Conservation (phyloP, 1,140 invertebrate genomes). For the Charaxes varanes region DNA sequence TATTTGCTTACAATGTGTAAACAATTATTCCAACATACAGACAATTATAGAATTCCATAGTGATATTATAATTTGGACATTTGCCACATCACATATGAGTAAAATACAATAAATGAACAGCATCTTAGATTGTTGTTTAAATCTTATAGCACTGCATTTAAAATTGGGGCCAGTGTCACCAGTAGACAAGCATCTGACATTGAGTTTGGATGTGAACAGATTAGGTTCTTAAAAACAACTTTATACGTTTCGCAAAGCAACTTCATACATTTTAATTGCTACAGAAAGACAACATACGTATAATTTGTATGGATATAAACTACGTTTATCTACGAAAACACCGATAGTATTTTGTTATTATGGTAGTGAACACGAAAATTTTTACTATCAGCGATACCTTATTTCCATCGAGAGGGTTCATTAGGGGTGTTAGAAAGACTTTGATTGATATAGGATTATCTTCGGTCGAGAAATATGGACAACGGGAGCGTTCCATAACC, state of each 20-base stretch:
- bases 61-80: conserved; percentile 1
- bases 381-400: conserved; percentile 47
- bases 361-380: conserved; percentile 29
- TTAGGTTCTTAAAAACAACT: conserved; percentile 21
- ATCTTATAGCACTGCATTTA: conserved; percentile 7
- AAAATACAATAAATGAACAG: conserved; percentile 7
- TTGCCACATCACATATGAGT: not conserved
- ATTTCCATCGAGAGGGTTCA: conserved; percentile 51
- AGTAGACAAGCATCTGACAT: conserved; percentile 31
- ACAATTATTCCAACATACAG: no score
- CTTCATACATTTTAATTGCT: conserved; percentile 21
- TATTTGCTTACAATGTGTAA: no score
- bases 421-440: conserved; percentile 58
- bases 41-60: no score
- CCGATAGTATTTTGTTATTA: conserved; percentile 51
- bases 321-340: conserved; percentile 58
- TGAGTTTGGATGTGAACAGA: conserved; percentile 29
- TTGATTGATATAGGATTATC: conserved; percentile 52
- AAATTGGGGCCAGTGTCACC: conserved; percentile 36
- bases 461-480: conserved; percentile 58
- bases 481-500: conserved; percentile 66
- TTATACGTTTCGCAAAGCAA: conserved; percentile 12
- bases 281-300: conserved; percentile 19
- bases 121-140: conserved; percentile 1
- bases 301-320: conserved; percentile 19